Evolutionary conservation across 2,113 vertebrate species (phyloP).

Genomic region (Phoenicopterus ruber): DNA sequence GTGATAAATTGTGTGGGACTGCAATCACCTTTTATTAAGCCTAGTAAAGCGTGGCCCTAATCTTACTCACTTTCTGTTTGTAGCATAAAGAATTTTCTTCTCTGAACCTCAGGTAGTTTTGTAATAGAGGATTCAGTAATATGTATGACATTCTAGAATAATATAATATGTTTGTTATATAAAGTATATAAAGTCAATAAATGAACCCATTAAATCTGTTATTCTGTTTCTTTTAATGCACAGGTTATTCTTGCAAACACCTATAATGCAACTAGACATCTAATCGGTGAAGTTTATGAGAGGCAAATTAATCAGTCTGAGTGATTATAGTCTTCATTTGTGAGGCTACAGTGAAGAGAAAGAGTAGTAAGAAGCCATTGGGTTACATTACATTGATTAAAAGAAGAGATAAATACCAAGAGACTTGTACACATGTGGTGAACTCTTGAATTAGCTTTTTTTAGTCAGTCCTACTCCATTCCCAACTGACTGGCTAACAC

Average conservation of each 20-base stretch:
- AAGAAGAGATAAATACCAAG: neutral
- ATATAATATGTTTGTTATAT: neutral
- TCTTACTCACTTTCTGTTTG: neutral
- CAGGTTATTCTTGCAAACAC: neutral
- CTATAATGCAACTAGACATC: neutral
- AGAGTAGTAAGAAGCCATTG: neutral
- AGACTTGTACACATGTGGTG: neutral
- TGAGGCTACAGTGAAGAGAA: neutral
- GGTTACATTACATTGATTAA: neutral
- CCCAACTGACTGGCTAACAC: neutral
- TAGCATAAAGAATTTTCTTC: neutral
- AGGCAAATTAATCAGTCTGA: neutral
- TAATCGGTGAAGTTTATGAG: neutral
- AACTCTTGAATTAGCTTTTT: neutral
- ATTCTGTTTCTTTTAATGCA: neutral
- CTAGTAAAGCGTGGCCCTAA: neutral
- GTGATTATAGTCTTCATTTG: neutral
- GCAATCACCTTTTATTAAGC: neutral
- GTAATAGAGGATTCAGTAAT: neutral
- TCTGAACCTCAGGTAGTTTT: neutral
- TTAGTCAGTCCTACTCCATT: neutral
- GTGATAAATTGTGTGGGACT: neutral
- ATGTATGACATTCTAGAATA: neutral
- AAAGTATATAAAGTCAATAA: neutral
- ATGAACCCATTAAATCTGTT: neutral